Percentiles rank a stretch among this genome's conserved stretches.
phyloP scores from a whole-genome alignment of 2,888 invertebrate genomes.

The Hipparchia semele region DNA sequence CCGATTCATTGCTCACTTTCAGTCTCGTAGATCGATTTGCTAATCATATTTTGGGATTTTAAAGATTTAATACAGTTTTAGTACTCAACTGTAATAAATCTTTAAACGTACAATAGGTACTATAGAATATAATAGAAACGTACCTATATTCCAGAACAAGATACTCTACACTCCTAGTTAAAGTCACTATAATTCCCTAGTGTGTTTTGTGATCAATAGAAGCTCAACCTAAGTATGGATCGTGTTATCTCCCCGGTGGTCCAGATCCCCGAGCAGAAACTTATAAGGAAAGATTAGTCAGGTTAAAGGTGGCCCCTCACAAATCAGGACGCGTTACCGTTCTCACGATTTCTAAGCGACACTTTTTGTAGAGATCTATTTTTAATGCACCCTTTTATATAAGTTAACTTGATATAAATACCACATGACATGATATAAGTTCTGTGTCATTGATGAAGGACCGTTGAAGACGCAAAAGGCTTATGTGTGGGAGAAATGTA shows the following conservation, averaged over 20 bases:
- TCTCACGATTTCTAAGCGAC: conserved; percentile 22
- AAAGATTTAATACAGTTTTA: no score
- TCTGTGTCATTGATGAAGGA: conserved; percentile 26
- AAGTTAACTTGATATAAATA: conserved; percentile 22
- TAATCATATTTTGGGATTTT: no score
- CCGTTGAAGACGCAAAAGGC: conserved; percentile 24
- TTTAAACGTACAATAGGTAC: no score
- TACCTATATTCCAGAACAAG: neutral
- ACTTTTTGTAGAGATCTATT: conserved; percentile 30
- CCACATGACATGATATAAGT: conserved; percentile 27
- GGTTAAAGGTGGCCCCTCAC: conserved; percentile 32
- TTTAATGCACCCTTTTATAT: conserved; percentile 22
- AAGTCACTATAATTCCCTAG: neutral
- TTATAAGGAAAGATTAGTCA: conserved; percentile 27
- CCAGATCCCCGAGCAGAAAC: conserved; percentile 22
- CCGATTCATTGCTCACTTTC: no score
- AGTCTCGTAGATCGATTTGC: no score
- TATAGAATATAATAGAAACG: neutral
- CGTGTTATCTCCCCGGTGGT: conserved; percentile 28
- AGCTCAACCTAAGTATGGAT: conserved; percentile 11
- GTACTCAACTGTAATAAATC: no score
- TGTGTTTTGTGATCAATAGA: neutral
- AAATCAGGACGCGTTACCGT: conserved; percentile 23
- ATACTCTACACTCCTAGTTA: no score
- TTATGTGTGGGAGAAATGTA: conserved; percentile 16